Base-by-base conservation (phyloP, 2,113 vertebrate genomes). In the Proteles cristata region DNA sequence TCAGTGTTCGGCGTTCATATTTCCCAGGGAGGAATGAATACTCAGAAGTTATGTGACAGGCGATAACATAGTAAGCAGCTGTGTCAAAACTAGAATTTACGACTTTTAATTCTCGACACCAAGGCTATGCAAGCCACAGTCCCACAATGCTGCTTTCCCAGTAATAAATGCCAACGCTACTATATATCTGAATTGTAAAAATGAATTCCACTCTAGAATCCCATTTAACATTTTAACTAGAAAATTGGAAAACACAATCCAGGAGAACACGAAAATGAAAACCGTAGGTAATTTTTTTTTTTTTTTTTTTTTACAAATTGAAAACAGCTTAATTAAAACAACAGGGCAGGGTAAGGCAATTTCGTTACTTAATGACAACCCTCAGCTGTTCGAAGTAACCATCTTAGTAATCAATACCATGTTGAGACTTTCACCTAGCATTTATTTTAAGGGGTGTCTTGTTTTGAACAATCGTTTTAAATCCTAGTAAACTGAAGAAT, bases 401-500 rank as follows among this genome's bases (percentile, higher is more conserved):
- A 86, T 93, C 93, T 95, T 93, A 93, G 96, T 98, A 94, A 97
- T 97, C 98, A 97, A 97, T 86, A 98, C 61, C 48, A 17, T 97
- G 96, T 98, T 97, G 98, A 96, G 97, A 96, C 97, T 98, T 98
- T 97, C 97, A 98, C 98, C 98, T 98, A 97, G 97, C 98, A 97
- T 98, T 98, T 98, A 97, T 98, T 98, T 98, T 97, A 99, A 98
- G 97, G 97, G 96, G 97, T 96, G 84, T 90, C 98, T 98, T 98
- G 98, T 98, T 99, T 98, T 98, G 98, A 99, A 98, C 98, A 98
- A 98, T 99, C 98, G 95, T 98, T 97, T 98, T 97, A 99, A 98
- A 98, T 98, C 98, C 98, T 98, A 98, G 98, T 99, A 98, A 98
- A 99, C 98, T 98, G 98, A 98, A 98, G 98, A 99, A 99, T 99